Conservation (phyloP, 2,797 vertebrate genomes). For the Zenarchopterus dispar region DNA sequence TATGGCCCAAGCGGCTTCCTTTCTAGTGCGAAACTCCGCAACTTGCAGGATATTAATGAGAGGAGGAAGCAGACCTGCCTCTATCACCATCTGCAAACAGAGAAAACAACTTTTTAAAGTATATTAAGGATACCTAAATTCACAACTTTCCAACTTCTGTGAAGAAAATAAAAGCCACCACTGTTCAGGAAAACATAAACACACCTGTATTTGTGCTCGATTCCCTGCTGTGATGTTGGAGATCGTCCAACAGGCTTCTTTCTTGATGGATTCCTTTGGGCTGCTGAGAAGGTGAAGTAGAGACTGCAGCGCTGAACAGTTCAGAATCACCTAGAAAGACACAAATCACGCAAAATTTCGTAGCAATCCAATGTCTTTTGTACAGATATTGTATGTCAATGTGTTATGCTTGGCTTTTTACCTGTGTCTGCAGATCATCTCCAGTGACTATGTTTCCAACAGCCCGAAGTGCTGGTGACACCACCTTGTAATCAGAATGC, state of each 20-base stretch:
- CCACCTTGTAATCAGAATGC: constrained; percentile 96
- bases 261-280: constrained; percentile 95
- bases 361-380: background rate
- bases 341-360: constrained; percentile 14
- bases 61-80: constrained; percentile 92
- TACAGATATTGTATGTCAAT: background rate
- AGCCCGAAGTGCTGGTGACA: constrained; percentile 94
- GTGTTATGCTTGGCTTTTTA: constrained; percentile 52
- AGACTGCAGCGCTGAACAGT: constrained; percentile 95
- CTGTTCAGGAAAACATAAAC: background rate
- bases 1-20: constrained; percentile 96
- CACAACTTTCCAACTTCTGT: background rate
- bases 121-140: background rate
- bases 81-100: constrained; percentile 88
- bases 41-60: constrained; percentile 95
- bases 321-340: constrained; percentile 89
- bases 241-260: constrained; percentile 97
- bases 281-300: constrained; percentile 93
- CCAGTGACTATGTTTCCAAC: constrained; percentile 98
- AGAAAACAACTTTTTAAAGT: background rate
- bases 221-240: constrained; percentile 98
- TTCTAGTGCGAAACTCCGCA: constrained; percentile 95
- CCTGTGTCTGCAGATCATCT: constrained; percentile 96
- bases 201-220: constrained; percentile 94
- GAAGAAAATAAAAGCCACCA: background rate